Base-by-base conservation (phyloP, 2,888 invertebrate genomes). In the Ariolimax columbianus region DNA sequence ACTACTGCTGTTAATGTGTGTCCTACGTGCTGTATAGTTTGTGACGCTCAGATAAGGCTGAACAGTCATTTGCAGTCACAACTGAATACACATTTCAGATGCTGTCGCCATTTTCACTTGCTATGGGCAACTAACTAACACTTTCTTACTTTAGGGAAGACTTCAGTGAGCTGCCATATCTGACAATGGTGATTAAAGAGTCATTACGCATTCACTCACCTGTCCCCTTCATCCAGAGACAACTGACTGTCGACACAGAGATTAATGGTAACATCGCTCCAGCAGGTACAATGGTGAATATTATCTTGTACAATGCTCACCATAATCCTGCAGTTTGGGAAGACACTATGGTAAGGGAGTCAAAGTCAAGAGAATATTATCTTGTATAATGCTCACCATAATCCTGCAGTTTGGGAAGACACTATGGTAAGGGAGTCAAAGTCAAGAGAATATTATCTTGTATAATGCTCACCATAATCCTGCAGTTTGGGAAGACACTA, bases 131-230 rank as follows among this genome's bases (percentile, higher is more conserved):
- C n/a, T n/a, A n/a, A n/a, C n/a, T n/a, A n/a, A n/a, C n/a, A n/a
- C n/a, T n/a, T 55, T 14, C 23, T 75, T 47, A 7, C 51, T 47
- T 0, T 88, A 92, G 92, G 90, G 91, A 91, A 23, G 92, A 93
- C 81, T 86, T 93, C 36, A 43, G 87, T 3, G 88, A 89, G 14
- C 72, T 93, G 63, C 88, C 89, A 7, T 92, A 91, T 87, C 87
- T 91, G 81, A 91, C 92, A 23, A 89, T 90, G 90, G 92, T 92
- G 85, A 89, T 92, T 40, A 93, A 93, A 83, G 93, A 93, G 79
- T 86, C 89, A 9, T 85, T 92, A 86, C 88, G 93, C 2, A 70
- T 91, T 1, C 91, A 92, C 70, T 82, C 89, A 0, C 91, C 92
- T 2, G 91, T 93, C 0, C 90, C 91, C 0, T 89, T 91, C 75